phyloP scores from a whole-genome alignment of 2,888 invertebrate species.

The Habroteleia sp. region DNA sequence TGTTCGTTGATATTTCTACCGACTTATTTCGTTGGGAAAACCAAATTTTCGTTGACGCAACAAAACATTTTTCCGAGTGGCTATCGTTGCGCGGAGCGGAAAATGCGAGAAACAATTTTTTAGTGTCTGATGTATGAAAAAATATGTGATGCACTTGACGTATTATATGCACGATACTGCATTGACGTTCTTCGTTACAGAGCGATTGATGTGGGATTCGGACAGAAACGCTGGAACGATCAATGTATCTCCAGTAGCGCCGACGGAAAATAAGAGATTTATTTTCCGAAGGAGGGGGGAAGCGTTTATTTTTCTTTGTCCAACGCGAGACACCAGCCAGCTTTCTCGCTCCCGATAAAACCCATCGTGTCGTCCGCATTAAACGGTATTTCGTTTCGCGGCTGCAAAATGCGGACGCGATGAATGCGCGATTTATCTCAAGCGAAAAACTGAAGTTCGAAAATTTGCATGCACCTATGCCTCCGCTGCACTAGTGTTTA shows the following conservation, averaged over 20 bases:
- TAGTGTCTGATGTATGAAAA: constrained; percentile 40
- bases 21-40: background rate
- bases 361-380: constrained; percentile 58
- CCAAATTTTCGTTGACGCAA: no score
- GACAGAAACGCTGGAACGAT: constrained; percentile 46
- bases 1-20: no score
- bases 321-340: constrained; percentile 50
- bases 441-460: constrained; percentile 46
- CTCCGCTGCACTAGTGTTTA: constrained; percentile 6
- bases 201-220: constrained; percentile 51
- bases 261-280: constrained; percentile 57
- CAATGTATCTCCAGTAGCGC: constrained; percentile 49
- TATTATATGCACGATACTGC: constrained; percentile 49
- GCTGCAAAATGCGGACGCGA: constrained; percentile 51
- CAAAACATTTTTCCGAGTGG: background rate
- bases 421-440: constrained; percentile 58
- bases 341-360: constrained; percentile 53
- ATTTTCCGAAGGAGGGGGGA: constrained; percentile 54
- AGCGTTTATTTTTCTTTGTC: constrained; percentile 59
- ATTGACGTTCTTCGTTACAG: constrained; percentile 56
- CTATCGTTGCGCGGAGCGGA: constrained; percentile 11
- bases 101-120: constrained; percentile 39
- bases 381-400: constrained; percentile 56
- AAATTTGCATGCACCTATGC: constrained; percentile 33
- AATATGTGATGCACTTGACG: constrained; percentile 49